Evolutionary conservation across 2,113 vertebrate genomes (phyloP), one percentile per base, ranked within the genome.

Genomic region (Ameiurus melas): DNA sequence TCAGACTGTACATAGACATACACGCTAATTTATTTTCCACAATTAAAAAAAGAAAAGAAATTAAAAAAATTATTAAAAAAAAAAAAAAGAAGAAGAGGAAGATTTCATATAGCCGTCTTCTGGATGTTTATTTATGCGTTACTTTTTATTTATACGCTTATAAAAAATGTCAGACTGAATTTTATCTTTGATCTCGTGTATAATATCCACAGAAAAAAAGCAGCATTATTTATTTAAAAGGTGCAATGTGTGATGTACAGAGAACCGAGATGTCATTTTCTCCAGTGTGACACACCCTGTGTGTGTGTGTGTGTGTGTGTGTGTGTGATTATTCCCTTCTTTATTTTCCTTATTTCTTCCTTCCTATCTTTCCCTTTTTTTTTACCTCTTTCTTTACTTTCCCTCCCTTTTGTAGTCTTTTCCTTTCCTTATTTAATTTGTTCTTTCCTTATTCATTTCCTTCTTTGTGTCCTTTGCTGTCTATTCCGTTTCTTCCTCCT

Each of bases 111-210:
- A 97, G 96, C 88, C 96, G 94, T 96, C 95, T 95, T 83, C 94
- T 97, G 96, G 96, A 96, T 96, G 95, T 97, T 97, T 97, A 97
- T 97, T 97, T 97, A 97, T 97, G 96, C 96, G 93, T 96, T 89
- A 95, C 95, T 96, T 96, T 95, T 97, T 97, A 97, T 97, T 97
- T 97, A 97, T 97, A 96, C 96, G 96, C 97, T 90, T 90, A 96
- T 96, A 96, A 83, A 83, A 47, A 83, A 83, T 95, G 95, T 96
- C 96, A 94, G 95, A 95, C 96, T 96, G 95, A 96, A 94, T 95
- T 73, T 71, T 85, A 82, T 88, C 82, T 87, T 81, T 68, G 62
- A 43, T 89, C 87, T 87, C 80, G 84, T 86, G 88, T 90, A 85
- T 92, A 88, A 96, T 93, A 92, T 97, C 96, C 96, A 91, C 95